Conservation (phyloP, 2,113 vertebrate species). For the Tyto alba region DNA sequence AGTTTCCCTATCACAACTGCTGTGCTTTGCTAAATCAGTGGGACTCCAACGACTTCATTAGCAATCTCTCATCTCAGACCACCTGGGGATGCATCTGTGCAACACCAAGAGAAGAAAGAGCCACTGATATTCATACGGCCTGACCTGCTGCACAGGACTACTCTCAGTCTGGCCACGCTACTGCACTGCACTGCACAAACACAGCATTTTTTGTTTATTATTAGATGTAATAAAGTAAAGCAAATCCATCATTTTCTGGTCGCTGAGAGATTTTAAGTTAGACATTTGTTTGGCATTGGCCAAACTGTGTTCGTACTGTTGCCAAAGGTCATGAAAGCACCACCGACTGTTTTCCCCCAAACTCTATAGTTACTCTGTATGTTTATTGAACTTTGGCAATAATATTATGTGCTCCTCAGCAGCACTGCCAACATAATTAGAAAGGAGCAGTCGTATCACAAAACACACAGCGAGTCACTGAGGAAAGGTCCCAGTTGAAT, state of each 20-base stretch:
- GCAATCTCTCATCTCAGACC: not conserved
- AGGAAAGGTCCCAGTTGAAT: constrained; percentile 34
- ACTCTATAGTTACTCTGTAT: constrained; percentile 42
- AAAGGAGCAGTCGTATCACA: constrained; percentile 24
- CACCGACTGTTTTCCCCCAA: not conserved
- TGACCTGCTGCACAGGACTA: not conserved
- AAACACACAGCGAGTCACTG: constrained; percentile 13
- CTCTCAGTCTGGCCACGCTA: not conserved
- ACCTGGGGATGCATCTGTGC: not conserved
- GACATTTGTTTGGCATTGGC: constrained; percentile 25
- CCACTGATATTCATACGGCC: not conserved
- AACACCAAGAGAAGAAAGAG: not conserved
- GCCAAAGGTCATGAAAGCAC: constrained; percentile 34
- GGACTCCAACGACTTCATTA: not conserved
- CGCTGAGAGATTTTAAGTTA: constrained; percentile 7
- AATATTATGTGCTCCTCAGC: constrained; percentile 11
- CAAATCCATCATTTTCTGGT: constrained; percentile 17
- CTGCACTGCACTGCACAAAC: not conserved
- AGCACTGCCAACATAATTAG: constrained; percentile 24
- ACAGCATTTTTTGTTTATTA: constrained; percentile 18
- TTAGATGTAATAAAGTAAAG: constrained; percentile 16
- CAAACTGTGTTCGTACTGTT: not conserved
- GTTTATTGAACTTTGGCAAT: constrained; percentile 38
- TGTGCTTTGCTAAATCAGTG: not conserved
- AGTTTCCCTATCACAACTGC: not conserved